Percentiles rank a stretch among this genome's conserved stretches.
These are phyloP conservation scores for Montipora capitata DNA, from an alignment of 92 coral and sea anemone species.

Conservation along the genomic window DNA sequence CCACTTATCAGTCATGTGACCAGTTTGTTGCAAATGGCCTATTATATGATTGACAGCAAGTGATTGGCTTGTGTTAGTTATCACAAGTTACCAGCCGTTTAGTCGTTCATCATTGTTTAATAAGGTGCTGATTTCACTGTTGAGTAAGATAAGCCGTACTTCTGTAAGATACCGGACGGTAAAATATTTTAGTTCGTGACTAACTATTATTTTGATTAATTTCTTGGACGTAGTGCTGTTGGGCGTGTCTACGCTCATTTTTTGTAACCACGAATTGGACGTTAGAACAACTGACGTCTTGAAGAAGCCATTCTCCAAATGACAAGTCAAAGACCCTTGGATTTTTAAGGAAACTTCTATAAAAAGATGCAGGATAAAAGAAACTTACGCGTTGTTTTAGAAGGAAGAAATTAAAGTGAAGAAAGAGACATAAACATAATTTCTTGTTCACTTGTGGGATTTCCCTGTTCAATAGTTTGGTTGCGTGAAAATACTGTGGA, in stretches of 20 bases:
- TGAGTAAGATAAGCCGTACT: neutral
- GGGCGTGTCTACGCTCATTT: neutral
- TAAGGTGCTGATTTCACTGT: slow-evolving; percentile 3
- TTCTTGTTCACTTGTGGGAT: no score
- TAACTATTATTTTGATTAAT: neutral
- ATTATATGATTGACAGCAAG: neutral
- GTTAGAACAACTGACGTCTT: neutral
- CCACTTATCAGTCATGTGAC: no score
- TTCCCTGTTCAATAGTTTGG: no score
- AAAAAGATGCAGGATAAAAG: no score
- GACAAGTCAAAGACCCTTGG: no score
- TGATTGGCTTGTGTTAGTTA: slow-evolving; percentile 18
- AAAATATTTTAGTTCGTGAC: neutral
- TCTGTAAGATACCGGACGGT: neutral
- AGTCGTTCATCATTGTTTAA: slow-evolving; percentile 20
- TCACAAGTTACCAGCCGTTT: slow-evolving; percentile 19
- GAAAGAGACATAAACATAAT: no score
- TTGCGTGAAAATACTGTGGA: no score
- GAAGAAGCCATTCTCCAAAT: neutral
- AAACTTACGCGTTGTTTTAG: no score
- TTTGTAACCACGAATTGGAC: neutral
- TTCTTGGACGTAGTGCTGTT: neutral
- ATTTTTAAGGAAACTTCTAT: no score
- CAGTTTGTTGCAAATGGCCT: neutral
- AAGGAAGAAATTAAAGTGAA: no score